phyloP scores from a whole-genome alignment of 2,113 vertebrate genomes.

The Mixornis gularis region DNA sequence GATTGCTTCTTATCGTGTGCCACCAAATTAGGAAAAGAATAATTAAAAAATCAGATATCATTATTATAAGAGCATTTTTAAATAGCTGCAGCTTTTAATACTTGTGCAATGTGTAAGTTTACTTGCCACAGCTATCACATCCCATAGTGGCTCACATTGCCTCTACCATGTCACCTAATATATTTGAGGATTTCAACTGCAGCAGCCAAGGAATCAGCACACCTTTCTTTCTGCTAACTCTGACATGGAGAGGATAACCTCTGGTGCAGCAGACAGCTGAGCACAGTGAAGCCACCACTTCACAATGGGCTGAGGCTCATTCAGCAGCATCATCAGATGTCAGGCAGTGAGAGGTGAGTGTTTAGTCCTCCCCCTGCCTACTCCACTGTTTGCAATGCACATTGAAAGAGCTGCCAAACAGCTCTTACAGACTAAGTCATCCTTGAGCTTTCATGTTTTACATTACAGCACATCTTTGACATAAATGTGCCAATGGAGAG shows the following conservation, averaged over 20 bases:
- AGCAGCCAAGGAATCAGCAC: not conserved
- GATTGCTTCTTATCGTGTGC: not conserved
- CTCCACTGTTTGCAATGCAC: not conserved
- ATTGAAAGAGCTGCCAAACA: not conserved
- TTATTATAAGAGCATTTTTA: not conserved
- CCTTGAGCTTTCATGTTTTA: not conserved
- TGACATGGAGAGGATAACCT: not conserved
- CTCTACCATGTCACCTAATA: not conserved
- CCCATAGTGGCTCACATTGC: not conserved
- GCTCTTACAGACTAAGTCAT: not conserved
- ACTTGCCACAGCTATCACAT: not conserved
- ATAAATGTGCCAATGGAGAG: not conserved
- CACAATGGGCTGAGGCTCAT: not conserved
- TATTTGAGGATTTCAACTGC: not conserved
- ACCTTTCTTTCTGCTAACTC: not conserved
- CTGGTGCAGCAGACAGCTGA: not conserved
- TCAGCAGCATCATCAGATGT: not conserved
- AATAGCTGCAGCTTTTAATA: not conserved
- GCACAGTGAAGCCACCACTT: not conserved
- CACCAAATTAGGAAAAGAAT: not conserved
- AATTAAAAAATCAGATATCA: not conserved
- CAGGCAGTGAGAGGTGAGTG: not conserved
- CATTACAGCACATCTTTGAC: not conserved
- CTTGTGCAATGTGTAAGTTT: not conserved
- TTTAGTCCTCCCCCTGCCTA: not conserved